Conservation (phyloP, 1,140 invertebrate genomes). For the Magallana ariakensis region DNA sequence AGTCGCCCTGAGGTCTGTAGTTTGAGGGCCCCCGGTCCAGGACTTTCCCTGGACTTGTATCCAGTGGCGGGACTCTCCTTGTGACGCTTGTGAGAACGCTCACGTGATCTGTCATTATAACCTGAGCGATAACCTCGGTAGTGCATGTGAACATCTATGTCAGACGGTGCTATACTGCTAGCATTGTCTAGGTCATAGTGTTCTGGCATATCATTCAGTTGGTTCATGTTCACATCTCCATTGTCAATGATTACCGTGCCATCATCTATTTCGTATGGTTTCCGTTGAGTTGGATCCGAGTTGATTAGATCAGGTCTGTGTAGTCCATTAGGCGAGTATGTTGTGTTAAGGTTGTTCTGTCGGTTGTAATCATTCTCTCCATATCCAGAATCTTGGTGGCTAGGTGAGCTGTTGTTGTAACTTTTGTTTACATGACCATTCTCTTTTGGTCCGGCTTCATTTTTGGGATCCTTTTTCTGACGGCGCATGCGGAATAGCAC, state of each 20-base stretch:
- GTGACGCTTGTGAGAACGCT: slow-evolving; percentile 39
- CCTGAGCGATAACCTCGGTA: slow-evolving; percentile 93
- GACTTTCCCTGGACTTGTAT: slow-evolving; percentile 47
- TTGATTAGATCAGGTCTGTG: slow-evolving; percentile 95
- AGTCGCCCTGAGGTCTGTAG: slow-evolving; percentile 44
- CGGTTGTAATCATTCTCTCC: slow-evolving; percentile 78
- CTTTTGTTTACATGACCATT: slow-evolving; percentile 61
- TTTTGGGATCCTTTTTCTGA: slow-evolving; percentile 54
- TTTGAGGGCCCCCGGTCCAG: slow-evolving; percentile 44
- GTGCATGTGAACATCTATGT: slow-evolving; percentile 97
- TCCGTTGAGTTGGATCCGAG: slow-evolving; percentile 90
- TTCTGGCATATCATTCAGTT: slow-evolving; percentile 89
- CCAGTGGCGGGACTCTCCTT: slow-evolving; percentile 22
- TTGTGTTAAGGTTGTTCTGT: slow-evolving; percentile 57
- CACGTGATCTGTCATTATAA: slow-evolving; percentile 40
- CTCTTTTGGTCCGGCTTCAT: slow-evolving; percentile 51
- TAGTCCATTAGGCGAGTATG: neutral
- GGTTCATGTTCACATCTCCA: slow-evolving; percentile 85
- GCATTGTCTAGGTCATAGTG: slow-evolving; percentile 98
- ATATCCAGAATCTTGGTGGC: slow-evolving; percentile 75
- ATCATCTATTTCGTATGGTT: slow-evolving; percentile 77
- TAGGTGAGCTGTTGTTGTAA: slow-evolving; percentile 60
- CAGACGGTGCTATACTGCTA: slow-evolving; percentile 97
- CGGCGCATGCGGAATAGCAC: slow-evolving; percentile 92
- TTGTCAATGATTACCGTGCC: slow-evolving; percentile 78